These are phyloP conservation scores for Caprella mutica DNA, from an alignment of 2,888 invertebrate genomes.

Conservation along the genomic window DNA sequence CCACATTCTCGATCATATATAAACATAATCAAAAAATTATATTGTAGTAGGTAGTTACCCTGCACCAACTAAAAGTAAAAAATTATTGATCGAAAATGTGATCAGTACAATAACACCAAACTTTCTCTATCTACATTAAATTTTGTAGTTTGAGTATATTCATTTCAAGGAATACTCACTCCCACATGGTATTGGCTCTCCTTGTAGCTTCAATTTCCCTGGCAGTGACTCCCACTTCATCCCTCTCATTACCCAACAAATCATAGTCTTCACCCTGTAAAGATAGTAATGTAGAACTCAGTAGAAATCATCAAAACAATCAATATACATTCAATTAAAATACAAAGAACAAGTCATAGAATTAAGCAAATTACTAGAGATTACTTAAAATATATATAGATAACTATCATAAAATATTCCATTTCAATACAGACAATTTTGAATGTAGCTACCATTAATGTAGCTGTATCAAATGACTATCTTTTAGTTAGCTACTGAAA, in stretches of 20 bases:
- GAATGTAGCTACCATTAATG: background rate
- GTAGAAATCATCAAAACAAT: background rate
- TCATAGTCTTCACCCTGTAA: slow-evolving; percentile 79
- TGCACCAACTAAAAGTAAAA: too few relatives aligned
- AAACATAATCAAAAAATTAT: background rate
- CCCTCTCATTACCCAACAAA: slow-evolving; percentile 79
- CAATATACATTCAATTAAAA: too few relatives aligned
- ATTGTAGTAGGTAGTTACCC: too few relatives aligned
- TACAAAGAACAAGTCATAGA: too few relatives aligned
- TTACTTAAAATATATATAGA: background rate
- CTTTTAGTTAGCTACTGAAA: too few relatives aligned
- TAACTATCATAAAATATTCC: background rate
- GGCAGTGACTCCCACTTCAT: slow-evolving; percentile 84
- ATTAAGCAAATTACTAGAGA: background rate
- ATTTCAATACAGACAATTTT: background rate
- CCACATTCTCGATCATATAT: too few relatives aligned
- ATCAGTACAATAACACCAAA: too few relatives aligned
- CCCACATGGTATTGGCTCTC: slow-evolving; percentile 79
- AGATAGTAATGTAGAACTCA: background rate
- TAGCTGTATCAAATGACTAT: background rate
- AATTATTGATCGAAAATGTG: too few relatives aligned
- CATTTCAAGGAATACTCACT: too few relatives aligned
- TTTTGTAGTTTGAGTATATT: too few relatives aligned
- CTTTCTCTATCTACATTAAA: too few relatives aligned
- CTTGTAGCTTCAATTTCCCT: slow-evolving; percentile 82